phyloP scores from a whole-genome alignment of 2,888 invertebrate genomes.

The Apamea monoglypha region DNA sequence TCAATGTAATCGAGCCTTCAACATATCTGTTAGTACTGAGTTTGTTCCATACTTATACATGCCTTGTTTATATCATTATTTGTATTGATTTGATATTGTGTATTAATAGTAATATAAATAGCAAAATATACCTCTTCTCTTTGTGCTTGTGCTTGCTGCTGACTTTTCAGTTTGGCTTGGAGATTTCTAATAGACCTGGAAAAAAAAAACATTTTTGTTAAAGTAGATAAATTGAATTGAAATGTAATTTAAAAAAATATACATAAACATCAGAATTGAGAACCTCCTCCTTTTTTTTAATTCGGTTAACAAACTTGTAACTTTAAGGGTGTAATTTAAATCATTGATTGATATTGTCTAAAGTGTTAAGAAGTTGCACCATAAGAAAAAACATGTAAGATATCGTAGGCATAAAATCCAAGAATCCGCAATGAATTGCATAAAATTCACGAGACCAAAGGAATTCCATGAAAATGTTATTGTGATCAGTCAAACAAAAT shows the following conservation, averaged over 20 bases:
- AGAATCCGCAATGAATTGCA: not conserved
- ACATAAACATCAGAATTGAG: too few relatives aligned
- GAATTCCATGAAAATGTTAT: not conserved
- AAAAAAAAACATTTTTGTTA: conserved; percentile 62
- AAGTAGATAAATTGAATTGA: not conserved
- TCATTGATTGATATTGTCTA: not conserved
- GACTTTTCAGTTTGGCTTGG: conserved; percentile 97
- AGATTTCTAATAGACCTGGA: conserved; percentile 96
- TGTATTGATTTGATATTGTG: not conserved
- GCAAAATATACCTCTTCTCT: conserved; percentile 91
- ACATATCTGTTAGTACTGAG: not conserved
- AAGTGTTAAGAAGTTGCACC: not conserved
- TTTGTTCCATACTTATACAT: not conserved
- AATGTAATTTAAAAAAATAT: too few relatives aligned
- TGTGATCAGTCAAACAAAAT: not conserved
- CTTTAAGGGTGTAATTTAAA: not conserved
- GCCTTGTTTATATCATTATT: not conserved
- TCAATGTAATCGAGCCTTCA: not conserved
- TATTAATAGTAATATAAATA: not conserved
- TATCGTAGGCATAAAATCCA: not conserved
- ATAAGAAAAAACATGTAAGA: not conserved
- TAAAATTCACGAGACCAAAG: not conserved
- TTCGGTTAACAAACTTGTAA: too few relatives aligned
- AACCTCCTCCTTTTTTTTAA: too few relatives aligned
- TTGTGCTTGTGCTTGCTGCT: conserved; percentile 95